phyloP scores from a whole-genome alignment of 92 coral and sea anemone genomes.

The Metridium senile region DNA sequence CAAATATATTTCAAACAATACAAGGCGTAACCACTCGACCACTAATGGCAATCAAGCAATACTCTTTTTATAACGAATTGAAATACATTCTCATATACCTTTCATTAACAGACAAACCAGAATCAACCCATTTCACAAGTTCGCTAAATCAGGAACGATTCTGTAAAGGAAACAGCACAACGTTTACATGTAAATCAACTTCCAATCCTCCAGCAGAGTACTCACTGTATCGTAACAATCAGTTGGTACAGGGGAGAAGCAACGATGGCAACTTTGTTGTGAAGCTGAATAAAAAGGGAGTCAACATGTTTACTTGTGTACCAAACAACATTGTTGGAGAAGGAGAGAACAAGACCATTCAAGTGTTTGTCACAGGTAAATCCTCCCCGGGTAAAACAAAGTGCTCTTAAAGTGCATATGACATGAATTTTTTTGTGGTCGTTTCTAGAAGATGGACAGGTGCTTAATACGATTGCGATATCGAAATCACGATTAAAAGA shows the following conservation, averaged over 20 bases:
- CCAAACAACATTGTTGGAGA: constrained; percentile 26
- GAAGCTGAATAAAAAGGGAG: constrained; percentile 17
- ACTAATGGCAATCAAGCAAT: too few species aligned
- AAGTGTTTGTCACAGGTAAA: not conserved
- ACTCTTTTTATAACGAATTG: too few species aligned
- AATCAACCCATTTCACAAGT: not conserved
- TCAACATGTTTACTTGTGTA: constrained; percentile 10
- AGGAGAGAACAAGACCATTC: constrained; percentile 14
- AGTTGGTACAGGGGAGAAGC: constrained; percentile 16
- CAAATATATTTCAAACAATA: too few species aligned
- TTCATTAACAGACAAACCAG: constrained; percentile 2
- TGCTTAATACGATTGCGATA: too few species aligned
- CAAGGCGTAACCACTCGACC: too few species aligned
- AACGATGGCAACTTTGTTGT: constrained; percentile 21
- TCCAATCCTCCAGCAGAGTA: constrained; percentile 46
- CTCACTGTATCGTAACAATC: constrained; percentile 26
- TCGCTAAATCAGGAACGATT: not conserved
- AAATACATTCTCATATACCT: too few species aligned
- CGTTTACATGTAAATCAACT: constrained; percentile 37
- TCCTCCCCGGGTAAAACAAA: not conserved
- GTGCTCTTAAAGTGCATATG: too few species aligned
- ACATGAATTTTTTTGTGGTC: too few species aligned
- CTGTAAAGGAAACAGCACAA: constrained; percentile 15
- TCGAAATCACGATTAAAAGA: too few species aligned
- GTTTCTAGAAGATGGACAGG: too few species aligned